These are phyloP conservation scores for Halcyon smyrnensis DNA, from an alignment of 2,797 vertebrate species.

Conservation along the genomic window DNA sequence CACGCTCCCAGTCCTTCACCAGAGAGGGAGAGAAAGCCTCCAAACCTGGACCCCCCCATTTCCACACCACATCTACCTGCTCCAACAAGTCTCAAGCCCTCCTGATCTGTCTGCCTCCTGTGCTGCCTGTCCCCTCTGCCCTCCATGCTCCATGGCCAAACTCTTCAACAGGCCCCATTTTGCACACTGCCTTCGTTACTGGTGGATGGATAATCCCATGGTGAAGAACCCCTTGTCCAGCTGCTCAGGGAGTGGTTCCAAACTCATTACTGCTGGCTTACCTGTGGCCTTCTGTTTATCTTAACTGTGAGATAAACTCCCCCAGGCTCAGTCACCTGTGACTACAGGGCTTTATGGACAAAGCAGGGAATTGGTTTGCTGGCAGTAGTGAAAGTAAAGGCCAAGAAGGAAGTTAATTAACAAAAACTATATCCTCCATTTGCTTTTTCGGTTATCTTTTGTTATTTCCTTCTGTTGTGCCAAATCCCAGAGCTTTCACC, in stretches of 20 bases:
- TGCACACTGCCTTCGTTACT: accelerated
- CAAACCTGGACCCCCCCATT: accelerated
- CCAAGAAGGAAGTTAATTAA: constrained; percentile 37
- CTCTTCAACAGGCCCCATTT: not conserved
- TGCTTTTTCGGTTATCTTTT: constrained; percentile 28
- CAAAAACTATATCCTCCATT: not conserved
- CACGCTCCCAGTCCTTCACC: accelerated
- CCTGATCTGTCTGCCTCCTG: not conserved
- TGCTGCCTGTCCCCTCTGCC: accelerated
- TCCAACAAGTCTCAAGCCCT: accelerated
- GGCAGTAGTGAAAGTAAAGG: not conserved
- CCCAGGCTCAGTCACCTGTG: constrained; percentile 36
- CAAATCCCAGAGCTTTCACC: constrained; percentile 51
- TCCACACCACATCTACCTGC: not conserved
- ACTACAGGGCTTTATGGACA: constrained; percentile 31
- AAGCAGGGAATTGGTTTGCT: constrained; percentile 37
- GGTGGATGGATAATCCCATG: not conserved
- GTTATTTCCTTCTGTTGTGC: not conserved
- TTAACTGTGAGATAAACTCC: constrained; percentile 50
- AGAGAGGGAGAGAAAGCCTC: accelerated
- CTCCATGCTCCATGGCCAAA: accelerated
- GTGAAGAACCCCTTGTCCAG: not conserved
- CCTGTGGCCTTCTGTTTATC: not conserved
- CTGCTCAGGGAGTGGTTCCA: not conserved
- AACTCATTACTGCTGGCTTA: constrained; percentile 17